phyloP scores from a whole-genome alignment of 2,888 invertebrate genomes.

The Polyommatus iphigenia region DNA sequence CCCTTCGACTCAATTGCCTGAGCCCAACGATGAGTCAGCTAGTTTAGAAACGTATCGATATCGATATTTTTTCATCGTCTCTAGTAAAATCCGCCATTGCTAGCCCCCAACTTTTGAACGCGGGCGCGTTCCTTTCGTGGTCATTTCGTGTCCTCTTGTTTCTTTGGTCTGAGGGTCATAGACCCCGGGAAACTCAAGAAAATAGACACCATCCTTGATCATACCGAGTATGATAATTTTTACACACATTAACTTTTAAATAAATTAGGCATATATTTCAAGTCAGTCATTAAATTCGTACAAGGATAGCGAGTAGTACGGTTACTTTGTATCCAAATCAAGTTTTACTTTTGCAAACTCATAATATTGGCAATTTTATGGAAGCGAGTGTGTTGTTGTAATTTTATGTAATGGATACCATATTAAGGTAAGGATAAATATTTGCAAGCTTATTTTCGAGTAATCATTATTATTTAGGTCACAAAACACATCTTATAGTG shows the following conservation, averaged over 20 bases:
- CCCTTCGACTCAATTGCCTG: no score
- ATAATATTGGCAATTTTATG: constrained; percentile 9
- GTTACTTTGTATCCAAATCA: constrained; percentile 22
- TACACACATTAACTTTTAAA: background rate
- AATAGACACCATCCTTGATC: no score
- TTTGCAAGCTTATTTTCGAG: background rate
- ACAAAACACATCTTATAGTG: background rate
- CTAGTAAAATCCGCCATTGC: no score
- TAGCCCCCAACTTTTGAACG: no score
- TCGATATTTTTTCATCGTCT: no score
- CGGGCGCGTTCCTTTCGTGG: no score
- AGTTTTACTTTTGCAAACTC: constrained; percentile 19
- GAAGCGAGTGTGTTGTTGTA: background rate
- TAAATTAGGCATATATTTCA: background rate
- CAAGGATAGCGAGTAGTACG: constrained; percentile 11
- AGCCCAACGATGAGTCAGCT: no score
- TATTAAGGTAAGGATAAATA: background rate
- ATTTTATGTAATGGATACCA: background rate
- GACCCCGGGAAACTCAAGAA: no score
- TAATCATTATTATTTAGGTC: background rate
- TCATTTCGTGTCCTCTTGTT: no score
- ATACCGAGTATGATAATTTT: background rate
- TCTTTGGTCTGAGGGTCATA: no score
- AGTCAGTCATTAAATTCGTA: background rate
- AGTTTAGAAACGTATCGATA: no score